Evolutionary conservation across 2,888 invertebrate genomes (phyloP).

Genomic region (Arge pagana): DNA sequence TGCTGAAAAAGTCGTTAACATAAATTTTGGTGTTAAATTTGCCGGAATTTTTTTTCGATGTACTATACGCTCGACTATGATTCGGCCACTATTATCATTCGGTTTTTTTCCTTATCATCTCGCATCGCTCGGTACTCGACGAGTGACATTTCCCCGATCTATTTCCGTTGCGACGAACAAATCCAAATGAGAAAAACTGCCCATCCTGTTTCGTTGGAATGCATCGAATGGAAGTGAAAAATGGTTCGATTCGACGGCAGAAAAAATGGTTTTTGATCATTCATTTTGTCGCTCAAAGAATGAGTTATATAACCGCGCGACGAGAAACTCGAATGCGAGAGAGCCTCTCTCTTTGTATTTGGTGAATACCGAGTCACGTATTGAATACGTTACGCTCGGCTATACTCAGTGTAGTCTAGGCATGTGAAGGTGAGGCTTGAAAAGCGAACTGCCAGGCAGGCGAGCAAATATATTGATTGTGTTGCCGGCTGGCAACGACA

Average conservation of each 20-base stretch:
- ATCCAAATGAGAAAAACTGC: no score
- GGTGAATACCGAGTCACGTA: constrained; percentile 52
- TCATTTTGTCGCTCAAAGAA: constrained; percentile 20
- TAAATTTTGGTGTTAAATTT: no score
- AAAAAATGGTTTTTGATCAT: background rate
- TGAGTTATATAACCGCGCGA: constrained; percentile 25
- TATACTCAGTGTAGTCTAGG: constrained; percentile 30
- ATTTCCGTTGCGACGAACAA: no score
- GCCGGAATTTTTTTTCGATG: no score
- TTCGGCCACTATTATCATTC: no score
- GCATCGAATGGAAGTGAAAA: no score
- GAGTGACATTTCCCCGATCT: no score
- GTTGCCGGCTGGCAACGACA: constrained; percentile 58
- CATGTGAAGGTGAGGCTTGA: constrained; percentile 42
- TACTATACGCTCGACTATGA: no score
- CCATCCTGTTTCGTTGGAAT: no score
- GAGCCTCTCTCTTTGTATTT: constrained; percentile 27
- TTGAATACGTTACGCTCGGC: constrained; percentile 54
- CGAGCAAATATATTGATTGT: constrained; percentile 57
- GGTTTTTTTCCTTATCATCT: no score
- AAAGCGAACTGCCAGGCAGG: constrained; percentile 41
- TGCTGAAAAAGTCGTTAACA: no score
- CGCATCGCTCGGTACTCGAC: no score
- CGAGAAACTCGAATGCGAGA: constrained; percentile 8
- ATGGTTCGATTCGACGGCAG: background rate